Evolutionary conservation across 2,797 vertebrate genomes (phyloP).

Genomic region (Decapterus maruadsi): DNA sequence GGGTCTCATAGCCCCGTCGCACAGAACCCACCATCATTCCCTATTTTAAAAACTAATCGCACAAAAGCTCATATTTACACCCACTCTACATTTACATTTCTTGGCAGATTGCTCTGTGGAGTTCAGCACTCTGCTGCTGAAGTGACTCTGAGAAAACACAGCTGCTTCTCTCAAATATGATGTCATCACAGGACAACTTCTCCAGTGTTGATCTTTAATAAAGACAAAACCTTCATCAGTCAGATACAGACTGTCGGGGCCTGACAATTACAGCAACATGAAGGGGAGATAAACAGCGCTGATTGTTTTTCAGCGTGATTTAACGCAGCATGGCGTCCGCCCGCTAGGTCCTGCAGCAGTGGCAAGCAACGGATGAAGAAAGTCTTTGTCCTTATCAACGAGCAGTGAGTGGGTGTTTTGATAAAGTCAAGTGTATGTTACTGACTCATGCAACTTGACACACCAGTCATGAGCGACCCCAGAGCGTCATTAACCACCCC

Average conservation of each 20-base stretch:
- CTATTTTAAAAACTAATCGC: constrained; percentile 18
- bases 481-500: constrained; percentile 74
- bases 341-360: neutral
- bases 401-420: constrained; percentile 70
- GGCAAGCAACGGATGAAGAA: constrained; percentile 43
- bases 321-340: neutral
- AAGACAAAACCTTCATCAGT: constrained; percentile 75
- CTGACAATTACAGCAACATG: constrained; percentile 33
- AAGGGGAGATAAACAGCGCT: constrained; percentile 54
- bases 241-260: constrained; percentile 53
- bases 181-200: constrained; percentile 79
- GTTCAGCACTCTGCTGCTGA: constrained; percentile 72
- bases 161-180: constrained; percentile 81
- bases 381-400: constrained; percentile 66
- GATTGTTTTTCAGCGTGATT: constrained; percentile 41
- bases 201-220: constrained; percentile 81
- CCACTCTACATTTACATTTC: constrained; percentile 61
- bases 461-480: constrained; percentile 71
- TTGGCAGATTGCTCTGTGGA: constrained; percentile 59
- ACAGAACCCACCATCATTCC: constrained; percentile 1
- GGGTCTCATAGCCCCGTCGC: neutral
- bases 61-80: constrained; percentile 24
- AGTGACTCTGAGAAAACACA: constrained; percentile 84
- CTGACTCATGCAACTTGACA: constrained; percentile 82
- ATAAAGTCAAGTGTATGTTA: constrained; percentile 73